Evolutionary conservation across 2,797 vertebrate species (phyloP).

Genomic region (Smutsia temminckii): DNA sequence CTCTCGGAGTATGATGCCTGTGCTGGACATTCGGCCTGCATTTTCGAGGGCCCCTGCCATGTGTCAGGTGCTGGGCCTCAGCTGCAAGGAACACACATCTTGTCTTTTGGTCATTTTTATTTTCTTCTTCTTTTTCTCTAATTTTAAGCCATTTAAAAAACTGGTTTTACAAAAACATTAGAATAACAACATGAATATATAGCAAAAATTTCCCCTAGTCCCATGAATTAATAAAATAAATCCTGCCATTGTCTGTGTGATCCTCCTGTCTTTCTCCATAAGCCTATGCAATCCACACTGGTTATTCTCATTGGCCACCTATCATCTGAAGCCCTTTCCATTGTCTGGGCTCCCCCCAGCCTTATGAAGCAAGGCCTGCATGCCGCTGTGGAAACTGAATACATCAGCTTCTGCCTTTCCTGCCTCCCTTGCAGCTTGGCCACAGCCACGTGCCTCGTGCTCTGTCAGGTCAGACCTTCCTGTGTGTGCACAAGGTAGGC

Average conservation of each 20-base stretch:
- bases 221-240: not conserved
- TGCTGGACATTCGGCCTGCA: fast-evolving
- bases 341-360: not conserved
- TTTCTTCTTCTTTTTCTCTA: not conserved
- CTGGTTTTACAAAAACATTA: not conserved
- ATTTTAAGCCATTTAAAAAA: not conserved
- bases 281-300: fast-evolving
- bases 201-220: not conserved
- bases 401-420: not conserved
- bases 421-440: not conserved
- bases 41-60: not conserved
- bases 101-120: not conserved
- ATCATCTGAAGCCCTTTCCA: not conserved
- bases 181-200: not conserved
- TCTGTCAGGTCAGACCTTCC: not conserved
- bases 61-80: fast-evolving
- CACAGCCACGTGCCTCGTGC: no score
- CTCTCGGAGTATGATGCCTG: not conserved
- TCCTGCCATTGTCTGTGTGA: not conserved
- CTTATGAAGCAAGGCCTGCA: not conserved
- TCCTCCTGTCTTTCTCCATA: not conserved
- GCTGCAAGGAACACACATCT: not conserved
- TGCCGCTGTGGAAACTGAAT: not conserved
- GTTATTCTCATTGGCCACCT: not conserved
- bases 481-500: not conserved